Evolutionary conservation across 1,140 invertebrate genomes (phyloP), one percentile per base, ranked within the genome.

Genomic region (Agrilus planipennis): DNA sequence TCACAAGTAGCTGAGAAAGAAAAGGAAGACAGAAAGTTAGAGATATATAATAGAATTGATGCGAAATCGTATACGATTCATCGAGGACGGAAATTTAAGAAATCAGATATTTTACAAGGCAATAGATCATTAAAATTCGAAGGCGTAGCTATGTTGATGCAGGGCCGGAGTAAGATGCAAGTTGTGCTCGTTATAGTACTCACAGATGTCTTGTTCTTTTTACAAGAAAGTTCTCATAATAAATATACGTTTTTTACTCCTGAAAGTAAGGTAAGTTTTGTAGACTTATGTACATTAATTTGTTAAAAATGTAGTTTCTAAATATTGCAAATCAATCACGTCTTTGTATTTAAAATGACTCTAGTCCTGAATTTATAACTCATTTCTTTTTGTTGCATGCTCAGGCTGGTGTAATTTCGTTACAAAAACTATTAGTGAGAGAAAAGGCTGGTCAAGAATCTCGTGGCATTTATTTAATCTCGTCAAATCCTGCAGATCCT

Each of bases 31-130:
- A 65, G 88, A 16, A 85, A 93, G 55, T 58, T 92, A 43, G 90
- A 95, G 62, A 92, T 95, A 46, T 94, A 91, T 62, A 81, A 89
- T 55, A 80, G 81, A 45, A 84, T 95, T 31, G 92, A 97, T 64
- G 80, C 85, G 2, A 92, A 94, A 64, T 92, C 90, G 0, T 87
- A 81, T 51, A 82, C 87, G 1, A 72, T 76, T 12, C 87, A 85
- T 59, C 77, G 82, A 38, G 81, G 79, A 20, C 72, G 75, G 44
- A 92, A 93, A 57, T 94, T 95, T 57, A 93, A 90, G 61, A 93
- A 93, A 62, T 89, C 87, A n/a, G 89, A 95, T 63, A 77, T 97
- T 45, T 67, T 92, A 29, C 76, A 79, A 37, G 78, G 79, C 23
- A 82, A 81, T 56, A 72, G 91, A 35, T 81, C 84, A 46, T 67